Evolutionary conservation across 1,140 invertebrate genomes (phyloP).

Genomic region (Asobara japonica): DNA sequence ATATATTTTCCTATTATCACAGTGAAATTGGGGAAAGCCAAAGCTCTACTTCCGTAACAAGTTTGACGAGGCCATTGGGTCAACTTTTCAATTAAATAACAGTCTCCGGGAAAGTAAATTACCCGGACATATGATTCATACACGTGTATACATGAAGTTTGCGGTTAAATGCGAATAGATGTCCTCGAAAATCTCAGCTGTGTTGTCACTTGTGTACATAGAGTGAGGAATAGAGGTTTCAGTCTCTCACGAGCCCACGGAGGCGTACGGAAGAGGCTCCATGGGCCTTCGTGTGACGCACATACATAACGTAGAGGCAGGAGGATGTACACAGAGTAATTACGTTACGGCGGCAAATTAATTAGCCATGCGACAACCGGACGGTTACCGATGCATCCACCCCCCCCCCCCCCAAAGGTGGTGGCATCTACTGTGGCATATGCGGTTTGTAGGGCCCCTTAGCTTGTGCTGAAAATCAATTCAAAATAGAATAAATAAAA

Average conservation of each 20-base stretch:
- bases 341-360: conserved; percentile 57
- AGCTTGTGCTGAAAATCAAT: conserved; percentile 28
- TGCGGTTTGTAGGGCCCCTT: conserved; percentile 33
- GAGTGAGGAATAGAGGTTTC: neutral
- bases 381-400: conserved; percentile 48
- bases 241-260: conserved; percentile 8
- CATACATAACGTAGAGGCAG: conserved; percentile 14
- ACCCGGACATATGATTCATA: neutral
- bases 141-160: neutral
- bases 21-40: too few relatives aligned
- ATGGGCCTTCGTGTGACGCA: conserved; percentile 6
- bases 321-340: conserved; percentile 46
- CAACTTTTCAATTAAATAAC: neutral
- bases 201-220: neutral
- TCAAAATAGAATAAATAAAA: neutral
- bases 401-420: conserved; percentile 41
- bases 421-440: conserved; percentile 34
- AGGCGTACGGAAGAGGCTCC: neutral
- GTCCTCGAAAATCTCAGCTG: neutral
- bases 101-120: neutral
- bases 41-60: neutral
- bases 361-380: conserved; percentile 52
- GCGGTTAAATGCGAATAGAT: neutral
- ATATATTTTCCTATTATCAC: too few relatives aligned
- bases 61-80: neutral